Evolutionary conservation across 2,797 vertebrate species (phyloP), one percentile per base, ranked within the genome.

Genomic region (Lagodon rhomboides): DNA sequence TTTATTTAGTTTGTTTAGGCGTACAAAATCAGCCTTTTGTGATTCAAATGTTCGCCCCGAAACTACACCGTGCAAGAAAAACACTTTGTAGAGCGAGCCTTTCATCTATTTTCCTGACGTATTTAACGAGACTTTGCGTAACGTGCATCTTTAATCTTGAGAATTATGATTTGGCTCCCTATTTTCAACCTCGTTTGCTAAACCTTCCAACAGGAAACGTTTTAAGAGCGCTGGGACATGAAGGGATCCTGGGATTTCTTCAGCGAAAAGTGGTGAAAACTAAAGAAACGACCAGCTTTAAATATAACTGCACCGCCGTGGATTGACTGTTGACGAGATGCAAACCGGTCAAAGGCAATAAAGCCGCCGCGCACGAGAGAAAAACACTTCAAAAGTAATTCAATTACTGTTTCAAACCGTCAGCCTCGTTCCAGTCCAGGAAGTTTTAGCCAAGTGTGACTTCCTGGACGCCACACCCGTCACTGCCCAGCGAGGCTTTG

Each of bases 391-490:
- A 76, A 15, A 62, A 76, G 22, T 38, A 46, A 75, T 77, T 43
- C 59, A 77, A 80, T 47, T 22, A 27, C 4, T 30, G 3, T 81
- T 79, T 10, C 4, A 64, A 69, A 17, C 20, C 79, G 66, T 43
- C 72, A 3, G 61, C 63, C 80, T 84, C 5, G 62, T 80, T 85
- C 86, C 75, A 73, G 77, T 43, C 34, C 92, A 92, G 91, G 90
- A 93, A 85, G 88, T 83, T 89, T 84, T 60, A 84, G 73, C 82
- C 76, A 79, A 90, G 86, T 88, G 89, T 71, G 66, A 90, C 91
- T 90, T 93, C 92, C 92, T 92, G 91, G 58, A 44, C 47, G 4
- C 80, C 91, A 90, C 88, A 69, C 88, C 92, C 89, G 34, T 13
- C 81, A 56, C 58, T 61, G 64, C 80, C 85, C 79, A 34, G 71